These are phyloP conservation scores for Moxostoma hubbsi DNA, from an alignment of 2,797 vertebrate species.

Conservation along the genomic window DNA sequence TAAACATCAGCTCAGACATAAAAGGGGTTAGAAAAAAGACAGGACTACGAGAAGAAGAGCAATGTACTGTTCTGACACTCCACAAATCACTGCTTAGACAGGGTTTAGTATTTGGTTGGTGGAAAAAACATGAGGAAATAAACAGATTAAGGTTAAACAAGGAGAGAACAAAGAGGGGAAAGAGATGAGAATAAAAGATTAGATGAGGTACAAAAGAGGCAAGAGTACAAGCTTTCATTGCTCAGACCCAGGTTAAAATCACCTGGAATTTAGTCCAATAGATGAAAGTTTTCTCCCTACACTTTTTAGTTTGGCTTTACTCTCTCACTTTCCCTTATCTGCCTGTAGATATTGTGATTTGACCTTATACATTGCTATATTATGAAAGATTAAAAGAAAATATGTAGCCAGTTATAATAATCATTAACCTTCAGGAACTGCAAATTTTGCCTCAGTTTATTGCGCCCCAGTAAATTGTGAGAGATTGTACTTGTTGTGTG, in stretches of 20 bases:
- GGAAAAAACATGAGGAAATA: conserved; percentile 1
- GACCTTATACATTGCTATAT: neutral
- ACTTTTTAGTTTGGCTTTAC: neutral
- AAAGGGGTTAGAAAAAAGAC: conserved; percentile 4
- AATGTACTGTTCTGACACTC: conserved; percentile 1
- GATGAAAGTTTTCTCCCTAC: neutral
- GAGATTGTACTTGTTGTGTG: too few species aligned
- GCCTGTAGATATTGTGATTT: neutral
- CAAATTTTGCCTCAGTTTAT: too few species aligned
- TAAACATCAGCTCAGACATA: conserved; percentile 46
- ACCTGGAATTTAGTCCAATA: neutral
- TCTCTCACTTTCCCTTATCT: neutral
- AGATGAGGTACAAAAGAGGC: neutral
- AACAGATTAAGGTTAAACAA: neutral
- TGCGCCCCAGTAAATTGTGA: too few species aligned
- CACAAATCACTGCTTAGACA: neutral
- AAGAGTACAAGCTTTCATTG: conserved; percentile 24
- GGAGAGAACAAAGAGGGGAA: neutral
- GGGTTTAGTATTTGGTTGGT: conserved; percentile 3
- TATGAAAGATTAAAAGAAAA: neutral
- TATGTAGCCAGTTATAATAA: neutral
- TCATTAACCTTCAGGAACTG: too few species aligned
- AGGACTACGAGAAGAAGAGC: conserved; percentile 41
- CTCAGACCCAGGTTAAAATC: neutral
- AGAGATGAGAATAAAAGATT: neutral